These are phyloP conservation scores for Meiosimyza platycephala DNA, from an alignment of 2,888 invertebrate genomes.

Conservation along the genomic window DNA sequence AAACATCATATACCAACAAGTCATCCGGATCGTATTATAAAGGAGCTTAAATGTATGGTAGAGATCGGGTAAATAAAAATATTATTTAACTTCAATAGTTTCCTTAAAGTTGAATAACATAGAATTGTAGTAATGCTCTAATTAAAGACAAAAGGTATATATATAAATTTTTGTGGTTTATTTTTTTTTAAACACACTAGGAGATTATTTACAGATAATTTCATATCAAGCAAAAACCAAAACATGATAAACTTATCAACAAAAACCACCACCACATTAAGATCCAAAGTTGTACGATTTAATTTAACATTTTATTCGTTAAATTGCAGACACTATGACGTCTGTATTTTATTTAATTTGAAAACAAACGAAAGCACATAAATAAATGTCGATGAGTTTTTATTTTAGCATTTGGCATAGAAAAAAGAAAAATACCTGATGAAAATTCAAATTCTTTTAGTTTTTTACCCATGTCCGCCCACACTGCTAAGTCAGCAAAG, in stretches of 20 bases:
- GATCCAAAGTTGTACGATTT: neutral
- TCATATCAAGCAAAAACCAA: neutral
- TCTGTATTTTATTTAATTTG: neutral
- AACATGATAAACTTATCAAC: neutral
- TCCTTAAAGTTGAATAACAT: neutral
- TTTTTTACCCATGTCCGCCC: too few species aligned
- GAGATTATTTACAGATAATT: too few species aligned
- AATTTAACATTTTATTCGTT: neutral
- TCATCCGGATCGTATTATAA: conserved; percentile 83
- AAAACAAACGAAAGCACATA: conserved; percentile 1
- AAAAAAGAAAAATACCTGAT: too few species aligned
- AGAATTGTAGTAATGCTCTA: neutral
- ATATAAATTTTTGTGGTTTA: neutral
- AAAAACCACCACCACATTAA: neutral
- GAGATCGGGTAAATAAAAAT: conserved; percentile 75
- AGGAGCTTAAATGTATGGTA: conserved; percentile 82
- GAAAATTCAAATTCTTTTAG: too few species aligned
- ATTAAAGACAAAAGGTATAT: neutral
- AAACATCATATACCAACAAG: conserved; percentile 90
- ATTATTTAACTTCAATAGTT: neutral
- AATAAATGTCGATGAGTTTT: neutral
- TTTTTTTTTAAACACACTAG: neutral
- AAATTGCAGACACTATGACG: conserved; percentile 10
- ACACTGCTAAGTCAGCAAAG: too few species aligned
- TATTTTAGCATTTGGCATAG: too few species aligned